Conservation (phyloP, 2,888 invertebrate genomes). For the Athripsodes cinereus region DNA sequence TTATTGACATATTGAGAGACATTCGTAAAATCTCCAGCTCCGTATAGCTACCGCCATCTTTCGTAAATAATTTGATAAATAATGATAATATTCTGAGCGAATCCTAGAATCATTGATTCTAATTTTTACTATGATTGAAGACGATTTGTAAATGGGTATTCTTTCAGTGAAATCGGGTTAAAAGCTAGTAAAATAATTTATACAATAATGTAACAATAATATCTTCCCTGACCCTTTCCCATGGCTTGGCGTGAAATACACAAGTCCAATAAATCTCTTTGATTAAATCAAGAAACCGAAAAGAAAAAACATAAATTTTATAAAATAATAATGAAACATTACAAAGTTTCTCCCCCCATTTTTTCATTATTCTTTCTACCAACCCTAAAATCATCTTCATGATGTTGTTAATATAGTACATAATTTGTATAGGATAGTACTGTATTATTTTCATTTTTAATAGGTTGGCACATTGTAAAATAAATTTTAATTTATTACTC, state of each 20-base stretch:
- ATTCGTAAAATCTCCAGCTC: too few species aligned
- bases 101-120: too few species aligned
- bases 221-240: conserved; percentile 13
- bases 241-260: conserved; percentile 16
- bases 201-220: too few species aligned
- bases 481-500: conserved; percentile 25
- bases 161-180: too few species aligned
- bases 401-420: not conserved
- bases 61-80: too few species aligned
- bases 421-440: too few species aligned
- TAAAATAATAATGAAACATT: conserved; percentile 27
- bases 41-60: too few species aligned
- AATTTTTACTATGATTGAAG: too few species aligned
- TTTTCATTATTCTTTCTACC: conserved; percentile 9
- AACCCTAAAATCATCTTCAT: conserved; percentile 5
- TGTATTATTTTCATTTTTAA: conserved; percentile 13
- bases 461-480: conserved; percentile 18
- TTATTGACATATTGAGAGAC: too few species aligned
- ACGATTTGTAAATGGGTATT: too few species aligned
- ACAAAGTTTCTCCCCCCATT: conserved; percentile 18
- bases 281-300: conserved; percentile 28
- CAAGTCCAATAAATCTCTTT: conserved; percentile 24
- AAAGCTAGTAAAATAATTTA: too few species aligned
- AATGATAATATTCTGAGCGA: too few species aligned
- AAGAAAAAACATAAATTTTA: conserved; percentile 26